Conservation (phyloP, 2,113 vertebrate genomes). For the Diphyllodes magnificus region DNA sequence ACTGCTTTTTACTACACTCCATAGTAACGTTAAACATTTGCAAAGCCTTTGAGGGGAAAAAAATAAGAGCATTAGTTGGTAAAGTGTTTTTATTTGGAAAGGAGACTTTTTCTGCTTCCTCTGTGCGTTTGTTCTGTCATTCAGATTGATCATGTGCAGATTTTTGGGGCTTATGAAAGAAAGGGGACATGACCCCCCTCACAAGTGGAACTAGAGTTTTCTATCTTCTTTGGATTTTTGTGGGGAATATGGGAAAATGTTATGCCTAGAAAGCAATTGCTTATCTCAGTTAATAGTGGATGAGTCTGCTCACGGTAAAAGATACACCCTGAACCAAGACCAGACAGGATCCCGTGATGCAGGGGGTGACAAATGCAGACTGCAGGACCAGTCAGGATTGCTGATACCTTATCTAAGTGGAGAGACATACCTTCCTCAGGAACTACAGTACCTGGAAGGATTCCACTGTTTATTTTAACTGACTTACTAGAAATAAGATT, state of each 20-base stretch:
- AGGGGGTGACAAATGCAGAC: not conserved
- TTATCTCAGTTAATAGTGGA: not conserved
- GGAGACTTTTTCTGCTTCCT: not conserved
- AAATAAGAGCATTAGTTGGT: not conserved
- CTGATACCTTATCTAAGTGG: not conserved
- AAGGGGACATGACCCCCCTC: not conserved
- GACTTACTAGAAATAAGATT: not conserved
- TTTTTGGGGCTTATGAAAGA: not conserved
- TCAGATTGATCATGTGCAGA: not conserved
- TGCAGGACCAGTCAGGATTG: not conserved
- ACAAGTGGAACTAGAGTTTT: not conserved
- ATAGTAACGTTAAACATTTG: not conserved
- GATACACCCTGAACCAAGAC: not conserved
- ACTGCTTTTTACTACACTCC: not conserved
- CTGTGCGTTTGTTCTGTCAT: not conserved
- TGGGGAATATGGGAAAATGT: not conserved
- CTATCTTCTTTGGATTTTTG: not conserved
- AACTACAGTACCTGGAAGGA: not conserved
- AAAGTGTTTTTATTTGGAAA: not conserved
- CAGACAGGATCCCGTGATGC: not conserved
- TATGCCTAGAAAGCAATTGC: not conserved
- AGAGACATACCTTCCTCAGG: not conserved
- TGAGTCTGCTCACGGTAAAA: not conserved
- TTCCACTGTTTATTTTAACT: slow-evolving; percentile 6
- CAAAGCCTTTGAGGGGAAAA: not conserved